Base-by-base conservation (phyloP, 2,888 invertebrate genomes). In the Cheilosia variabilis region DNA sequence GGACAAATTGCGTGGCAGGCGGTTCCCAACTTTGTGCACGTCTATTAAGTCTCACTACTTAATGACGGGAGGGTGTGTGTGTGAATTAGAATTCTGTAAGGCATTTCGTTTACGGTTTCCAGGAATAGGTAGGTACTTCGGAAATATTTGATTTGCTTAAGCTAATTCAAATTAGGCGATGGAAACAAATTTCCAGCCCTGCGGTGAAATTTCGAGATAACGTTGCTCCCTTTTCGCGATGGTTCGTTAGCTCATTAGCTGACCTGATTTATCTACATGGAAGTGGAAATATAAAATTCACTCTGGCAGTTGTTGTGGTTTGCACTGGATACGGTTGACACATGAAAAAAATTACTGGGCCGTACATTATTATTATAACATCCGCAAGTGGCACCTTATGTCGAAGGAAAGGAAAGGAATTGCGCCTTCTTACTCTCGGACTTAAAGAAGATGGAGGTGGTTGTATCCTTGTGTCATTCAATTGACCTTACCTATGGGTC, bases 141-240 rank as follows among this genome's bases (percentile, higher is more conserved):
- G 31, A 79, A 69, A 73, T 79, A 83, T 71, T 79, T 79, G 68
- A 75, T 84, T 75, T 84, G 52, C 65, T 78, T 47, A 55, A 77
- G 77, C 66, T 77, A 55, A 82, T 77, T 82, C 50, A 66, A 72
- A 77, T 77, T 71, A 27, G 41, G 31, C n/a, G 41, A 24, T n/a
- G 41, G 31, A 45, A 69, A 47, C 45, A 57, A 55, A 43, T 53
- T 66, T 15, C 13, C 1, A 17, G 27, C 31, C 13, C 31, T 3
- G 13, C n/a, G 15, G 43, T 43, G 43, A 22, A 27, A 55, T 55
- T 55, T 43, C 27, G 19, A n/a, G 41, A 66, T 65, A 65, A 52
- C 31, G n/a, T 0, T 24, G 9, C 24, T n/a, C 34, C 4, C 15
- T 0, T 13, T 10, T 19, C 2, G 57, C 47, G 34, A 10, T 37